Percentiles rank a stretch among this genome's conserved stretches.
phyloP scores from a whole-genome alignment of 1,140 invertebrate genomes.

The Tetragonula clypearis region DNA sequence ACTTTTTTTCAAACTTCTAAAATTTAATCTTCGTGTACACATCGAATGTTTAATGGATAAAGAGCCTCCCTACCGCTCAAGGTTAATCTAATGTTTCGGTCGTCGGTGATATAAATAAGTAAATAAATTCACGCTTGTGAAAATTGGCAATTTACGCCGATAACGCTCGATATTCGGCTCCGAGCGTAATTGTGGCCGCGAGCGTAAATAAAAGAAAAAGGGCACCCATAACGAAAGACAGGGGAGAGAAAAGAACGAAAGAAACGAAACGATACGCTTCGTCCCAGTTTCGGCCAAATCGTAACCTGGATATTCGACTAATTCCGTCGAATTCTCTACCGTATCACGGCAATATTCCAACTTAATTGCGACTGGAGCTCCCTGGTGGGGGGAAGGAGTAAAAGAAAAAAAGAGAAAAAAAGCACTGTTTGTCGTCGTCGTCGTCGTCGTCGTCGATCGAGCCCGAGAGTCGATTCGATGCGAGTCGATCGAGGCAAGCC shows the following conservation, averaged over 20 bases:
- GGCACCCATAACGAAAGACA: background rate
- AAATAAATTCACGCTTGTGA: too few species aligned
- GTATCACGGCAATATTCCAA: slow-evolving; percentile 45
- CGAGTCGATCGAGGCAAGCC: background rate
- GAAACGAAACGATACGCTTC: background rate
- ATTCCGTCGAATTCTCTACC: slow-evolving; percentile 3
- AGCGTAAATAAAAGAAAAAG: background rate
- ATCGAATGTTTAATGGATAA: too few species aligned
- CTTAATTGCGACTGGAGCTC: slow-evolving; percentile 32
- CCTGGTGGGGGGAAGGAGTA: background rate
- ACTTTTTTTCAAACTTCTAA: too few species aligned
- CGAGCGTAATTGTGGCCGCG: background rate
- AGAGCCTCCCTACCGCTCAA: too few species aligned
- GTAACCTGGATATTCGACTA: slow-evolving; percentile 38
- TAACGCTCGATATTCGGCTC: background rate
- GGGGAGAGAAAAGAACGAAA: background rate
- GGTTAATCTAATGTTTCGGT: too few species aligned
- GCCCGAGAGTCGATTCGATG: background rate
- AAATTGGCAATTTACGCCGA: background rate
- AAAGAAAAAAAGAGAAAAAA: background rate
- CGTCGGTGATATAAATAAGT: too few species aligned
- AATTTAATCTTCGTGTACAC: too few species aligned
- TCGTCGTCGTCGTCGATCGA: slow-evolving; percentile 12
- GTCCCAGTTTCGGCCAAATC: slow-evolving; percentile 16
- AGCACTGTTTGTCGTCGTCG: slow-evolving; percentile 42